phyloP scores from a whole-genome alignment of 2,797 vertebrate species.

The Apogon hyalosoma region DNA sequence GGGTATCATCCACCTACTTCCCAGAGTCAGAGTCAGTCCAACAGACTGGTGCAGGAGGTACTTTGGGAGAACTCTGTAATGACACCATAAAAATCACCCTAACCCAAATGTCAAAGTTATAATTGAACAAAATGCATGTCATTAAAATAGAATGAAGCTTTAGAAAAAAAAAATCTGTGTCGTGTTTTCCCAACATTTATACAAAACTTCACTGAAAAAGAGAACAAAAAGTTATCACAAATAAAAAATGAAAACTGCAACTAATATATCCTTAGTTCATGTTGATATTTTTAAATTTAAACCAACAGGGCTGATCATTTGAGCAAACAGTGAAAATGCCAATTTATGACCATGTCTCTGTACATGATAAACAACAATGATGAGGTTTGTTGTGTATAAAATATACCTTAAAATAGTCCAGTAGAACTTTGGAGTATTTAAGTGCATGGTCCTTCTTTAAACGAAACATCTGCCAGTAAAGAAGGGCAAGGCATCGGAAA shows the following conservation, averaged over 20 bases:
- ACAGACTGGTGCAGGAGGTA: slow-evolving; percentile 85
- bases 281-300: too few species aligned
- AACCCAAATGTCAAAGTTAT: background rate
- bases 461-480: slow-evolving; percentile 99
- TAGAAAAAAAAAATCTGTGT: too few species aligned
- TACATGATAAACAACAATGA: background rate
- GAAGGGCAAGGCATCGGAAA: slow-evolving; percentile 96
- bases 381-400: background rate
- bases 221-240: too few species aligned
- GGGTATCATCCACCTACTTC: slow-evolving; percentile 87
- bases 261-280: too few species aligned
- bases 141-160: too few species aligned
- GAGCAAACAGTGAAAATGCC: background rate
- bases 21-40: slow-evolving; percentile 82
- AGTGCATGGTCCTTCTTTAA: slow-evolving; percentile 97
- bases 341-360: background rate
- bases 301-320: too few species aligned
- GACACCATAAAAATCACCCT: slow-evolving; percentile 35
- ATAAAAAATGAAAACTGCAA: too few species aligned
- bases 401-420: slow-evolving; percentile 97
- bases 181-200: too few species aligned
- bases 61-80: slow-evolving; percentile 93
- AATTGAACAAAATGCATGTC: too few species aligned
- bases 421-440: slow-evolving; percentile 96
- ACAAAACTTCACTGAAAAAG: too few species aligned